A percentile compares a stretch with the other conserved stretches of the same genome.
These are phyloP conservation scores for Antennarius maculatus DNA, from an alignment of 2,797 vertebrate genomes.

Conservation along the genomic window DNA sequence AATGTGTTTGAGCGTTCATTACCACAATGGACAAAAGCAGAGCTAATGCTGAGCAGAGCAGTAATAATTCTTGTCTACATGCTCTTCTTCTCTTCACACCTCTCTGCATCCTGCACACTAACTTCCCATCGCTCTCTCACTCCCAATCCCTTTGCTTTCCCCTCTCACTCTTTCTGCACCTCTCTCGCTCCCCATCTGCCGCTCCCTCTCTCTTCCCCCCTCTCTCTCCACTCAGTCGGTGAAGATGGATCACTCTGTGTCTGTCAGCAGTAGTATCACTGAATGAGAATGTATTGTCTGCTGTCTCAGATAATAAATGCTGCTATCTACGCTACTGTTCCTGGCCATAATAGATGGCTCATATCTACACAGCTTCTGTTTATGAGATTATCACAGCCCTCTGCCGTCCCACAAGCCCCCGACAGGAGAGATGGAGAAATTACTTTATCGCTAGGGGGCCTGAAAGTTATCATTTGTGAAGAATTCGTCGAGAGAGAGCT, in stretches of 20 bases:
- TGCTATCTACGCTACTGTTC: conserved; percentile 77
- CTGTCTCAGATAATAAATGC: conserved; percentile 82
- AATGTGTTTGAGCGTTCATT: conserved; percentile 38
- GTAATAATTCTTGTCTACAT: conserved; percentile 54
- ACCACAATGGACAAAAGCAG: conserved; percentile 40
- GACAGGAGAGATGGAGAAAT: conserved; percentile 80
- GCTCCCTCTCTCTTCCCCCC: conserved; percentile 46
- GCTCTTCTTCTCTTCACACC: background rate
- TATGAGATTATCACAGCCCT: conserved; percentile 80
- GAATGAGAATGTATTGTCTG: conserved; percentile 83
- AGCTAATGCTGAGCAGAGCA: conserved; percentile 48
- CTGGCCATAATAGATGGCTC: conserved; percentile 78
- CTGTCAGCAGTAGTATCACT: conserved; percentile 81
- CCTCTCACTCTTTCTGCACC: background rate
- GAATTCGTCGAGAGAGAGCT: conserved; percentile 69
- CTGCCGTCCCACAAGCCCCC: conserved; percentile 62
- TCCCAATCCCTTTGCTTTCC: conserved; percentile 15
- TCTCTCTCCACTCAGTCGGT: conserved; percentile 54
- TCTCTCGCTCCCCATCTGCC: conserved; percentile 11
- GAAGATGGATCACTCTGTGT: conserved; percentile 80
- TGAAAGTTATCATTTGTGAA: conserved; percentile 77
- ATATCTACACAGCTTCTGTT: conserved; percentile 80
- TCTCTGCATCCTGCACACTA: conserved; percentile 14
- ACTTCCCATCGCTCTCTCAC: conserved; percentile 31
- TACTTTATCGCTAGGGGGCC: conserved; percentile 78